These are phyloP conservation scores for Gastrophryne carolinensis DNA, from an alignment of 2,797 vertebrate genomes.

Conservation along the genomic window DNA sequence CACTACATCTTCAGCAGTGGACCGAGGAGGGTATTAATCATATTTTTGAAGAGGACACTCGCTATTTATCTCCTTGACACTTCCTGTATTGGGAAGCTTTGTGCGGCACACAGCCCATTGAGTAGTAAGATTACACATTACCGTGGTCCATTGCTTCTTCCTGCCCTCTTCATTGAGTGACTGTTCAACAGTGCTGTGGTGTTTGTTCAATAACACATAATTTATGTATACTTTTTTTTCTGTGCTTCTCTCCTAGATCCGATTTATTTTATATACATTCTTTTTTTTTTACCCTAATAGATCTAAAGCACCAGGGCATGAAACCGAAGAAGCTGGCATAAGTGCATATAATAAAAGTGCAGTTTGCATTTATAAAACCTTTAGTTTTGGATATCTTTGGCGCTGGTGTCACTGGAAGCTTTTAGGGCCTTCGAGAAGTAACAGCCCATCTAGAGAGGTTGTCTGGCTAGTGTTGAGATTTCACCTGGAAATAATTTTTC, in stretches of 20 bases:
- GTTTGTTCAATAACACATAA: constrained; percentile 93
- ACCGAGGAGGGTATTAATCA: constrained; percentile 99
- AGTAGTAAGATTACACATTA: constrained; percentile 99
- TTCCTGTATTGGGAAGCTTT: constrained; percentile 92
- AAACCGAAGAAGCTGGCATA: constrained; percentile 51
- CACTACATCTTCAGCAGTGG: constrained; percentile 99
- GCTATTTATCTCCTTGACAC: constrained; percentile 99
- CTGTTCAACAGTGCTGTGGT: constrained; percentile 92
- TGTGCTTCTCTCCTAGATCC: constrained; percentile 61
- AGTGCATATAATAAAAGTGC: constrained; percentile 29
- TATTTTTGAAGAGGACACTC: constrained; percentile 99
- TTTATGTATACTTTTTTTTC: constrained; percentile 82
- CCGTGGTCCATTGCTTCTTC: constrained; percentile 97
- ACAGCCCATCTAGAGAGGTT: constrained; percentile 25
- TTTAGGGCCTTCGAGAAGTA: constrained; percentile 37
- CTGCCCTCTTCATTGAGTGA: constrained; percentile 99
- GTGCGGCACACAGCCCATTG: constrained; percentile 99
- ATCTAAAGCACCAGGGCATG: constrained; percentile 45
- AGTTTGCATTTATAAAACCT: constrained; percentile 42
- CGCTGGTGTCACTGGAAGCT: constrained; percentile 29
- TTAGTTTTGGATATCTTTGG: constrained; percentile 20
- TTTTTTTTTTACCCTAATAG: constrained; percentile 39
- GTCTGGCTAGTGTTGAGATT: constrained; percentile 21
- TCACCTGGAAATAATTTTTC: constrained; percentile 48
- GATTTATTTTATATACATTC: constrained; percentile 54